A percentile compares a stretch with the other conserved stretches of the same genome.
Conservation (phyloP, 2,797 vertebrate genomes). For the Falco concolor region DNA sequence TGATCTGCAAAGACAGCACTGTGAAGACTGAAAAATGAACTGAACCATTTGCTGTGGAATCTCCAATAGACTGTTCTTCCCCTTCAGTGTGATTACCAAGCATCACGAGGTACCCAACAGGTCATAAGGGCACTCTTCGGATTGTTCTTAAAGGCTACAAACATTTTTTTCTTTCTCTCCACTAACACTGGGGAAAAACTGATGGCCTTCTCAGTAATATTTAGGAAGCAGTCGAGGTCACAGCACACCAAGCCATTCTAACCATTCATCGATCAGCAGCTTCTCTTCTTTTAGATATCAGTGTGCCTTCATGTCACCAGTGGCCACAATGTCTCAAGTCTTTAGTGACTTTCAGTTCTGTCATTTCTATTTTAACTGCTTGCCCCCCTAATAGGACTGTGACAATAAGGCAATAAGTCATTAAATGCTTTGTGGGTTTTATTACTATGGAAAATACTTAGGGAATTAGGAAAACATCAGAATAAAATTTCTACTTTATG, state of each 20-base stretch:
- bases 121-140: neutral
- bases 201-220: neutral
- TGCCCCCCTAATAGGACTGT: neutral
- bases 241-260: neutral
- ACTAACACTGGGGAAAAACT: neutral
- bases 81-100: neutral
- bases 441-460: neutral
- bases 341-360: neutral
- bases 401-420: neutral
- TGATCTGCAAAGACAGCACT: neutral
- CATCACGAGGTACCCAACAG: neutral
- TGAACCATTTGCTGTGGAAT: neutral
- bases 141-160: neutral
- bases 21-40: neutral
- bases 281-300: neutral
- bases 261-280: neutral
- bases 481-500: neutral
- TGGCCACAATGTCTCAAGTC: neutral
- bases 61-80: neutral
- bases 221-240: neutral
- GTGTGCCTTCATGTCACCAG: neutral
- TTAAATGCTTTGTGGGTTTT: neutral
- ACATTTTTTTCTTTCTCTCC: neutral
- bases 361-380: neutral
- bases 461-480: neutral